Evolutionary conservation across 2,888 invertebrate genomes (phyloP).

Genomic region (Lepidocyrtoides sp.): DNA sequence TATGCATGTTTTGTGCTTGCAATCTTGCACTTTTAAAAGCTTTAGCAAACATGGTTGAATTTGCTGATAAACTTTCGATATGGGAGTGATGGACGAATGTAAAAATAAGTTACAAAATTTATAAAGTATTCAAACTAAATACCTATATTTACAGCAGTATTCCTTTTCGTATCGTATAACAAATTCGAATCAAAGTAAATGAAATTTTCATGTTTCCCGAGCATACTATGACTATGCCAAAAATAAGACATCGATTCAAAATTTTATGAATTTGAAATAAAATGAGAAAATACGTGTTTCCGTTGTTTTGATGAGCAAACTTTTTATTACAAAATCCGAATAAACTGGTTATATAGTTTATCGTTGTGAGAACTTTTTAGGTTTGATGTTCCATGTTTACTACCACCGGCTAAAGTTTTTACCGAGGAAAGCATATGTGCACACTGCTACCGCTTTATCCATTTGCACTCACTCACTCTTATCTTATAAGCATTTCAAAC

Average conservation of each 20-base stretch:
- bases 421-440: constrained; percentile 3
- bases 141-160: no score
- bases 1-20: background rate
- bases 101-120: no score
- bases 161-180: no score
- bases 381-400: constrained; percentile 26
- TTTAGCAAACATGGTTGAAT: background rate
- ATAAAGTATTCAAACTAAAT: no score
- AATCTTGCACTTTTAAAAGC: background rate
- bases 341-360: background rate
- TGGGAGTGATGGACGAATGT: no score
- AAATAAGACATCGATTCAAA: background rate
- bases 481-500: constrained; percentile 13
- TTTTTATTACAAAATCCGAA: constrained; percentile 32
- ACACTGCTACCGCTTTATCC: background rate
- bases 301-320: constrained; percentile 35
- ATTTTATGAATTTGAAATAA: background rate
- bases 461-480: background rate
- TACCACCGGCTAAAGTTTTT: constrained; percentile 45
- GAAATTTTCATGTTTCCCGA: background rate
- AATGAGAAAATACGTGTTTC: background rate
- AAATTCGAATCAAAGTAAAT: background rate
- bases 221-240: background rate
- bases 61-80: background rate
- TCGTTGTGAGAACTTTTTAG: constrained; percentile 20